A percentile compares a stretch with the other conserved stretches of the same genome.
phyloP scores from a whole-genome alignment of 2,888 invertebrate genomes.

The Phalera bucephala region DNA sequence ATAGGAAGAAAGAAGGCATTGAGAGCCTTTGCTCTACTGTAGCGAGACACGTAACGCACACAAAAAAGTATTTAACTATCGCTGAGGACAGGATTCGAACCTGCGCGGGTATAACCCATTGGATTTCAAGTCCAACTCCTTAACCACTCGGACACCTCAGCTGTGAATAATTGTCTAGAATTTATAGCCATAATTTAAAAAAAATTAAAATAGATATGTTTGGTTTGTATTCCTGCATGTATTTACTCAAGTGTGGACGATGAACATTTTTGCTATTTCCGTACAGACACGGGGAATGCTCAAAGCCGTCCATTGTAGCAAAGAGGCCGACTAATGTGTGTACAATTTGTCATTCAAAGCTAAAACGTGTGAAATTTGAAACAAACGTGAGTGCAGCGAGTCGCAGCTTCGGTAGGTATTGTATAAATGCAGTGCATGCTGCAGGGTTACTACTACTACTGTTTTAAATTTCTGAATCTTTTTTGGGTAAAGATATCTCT shows the following conservation, averaged over 20 bases:
- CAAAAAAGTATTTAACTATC: constrained; percentile 27
- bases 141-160: constrained; percentile 91
- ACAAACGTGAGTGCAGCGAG: constrained; percentile 22
- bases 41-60: too few species aligned
- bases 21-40: too few species aligned
- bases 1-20: too few species aligned
- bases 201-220: too few species aligned
- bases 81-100: constrained; percentile 93
- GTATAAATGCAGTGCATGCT: too few species aligned
- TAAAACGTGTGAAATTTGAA: constrained; percentile 29
- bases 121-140: constrained; percentile 92
- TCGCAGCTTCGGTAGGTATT: not conserved
- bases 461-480: too few species aligned
- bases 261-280: constrained; percentile 5
- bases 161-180: constrained; percentile 42
- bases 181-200: too few species aligned
- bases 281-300: constrained; percentile 13
- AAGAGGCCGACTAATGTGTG: constrained; percentile 15
- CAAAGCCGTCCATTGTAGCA: constrained; percentile 5
- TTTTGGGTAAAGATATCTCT: too few species aligned
- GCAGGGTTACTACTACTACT: constrained; percentile 7
- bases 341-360: constrained; percentile 24
- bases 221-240: too few species aligned
- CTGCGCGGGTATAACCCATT: constrained; percentile 89
- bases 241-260: constrained; percentile 10